phyloP scores from a whole-genome alignment of 1,140 invertebrate species.

The Coelopa frigida region DNA sequence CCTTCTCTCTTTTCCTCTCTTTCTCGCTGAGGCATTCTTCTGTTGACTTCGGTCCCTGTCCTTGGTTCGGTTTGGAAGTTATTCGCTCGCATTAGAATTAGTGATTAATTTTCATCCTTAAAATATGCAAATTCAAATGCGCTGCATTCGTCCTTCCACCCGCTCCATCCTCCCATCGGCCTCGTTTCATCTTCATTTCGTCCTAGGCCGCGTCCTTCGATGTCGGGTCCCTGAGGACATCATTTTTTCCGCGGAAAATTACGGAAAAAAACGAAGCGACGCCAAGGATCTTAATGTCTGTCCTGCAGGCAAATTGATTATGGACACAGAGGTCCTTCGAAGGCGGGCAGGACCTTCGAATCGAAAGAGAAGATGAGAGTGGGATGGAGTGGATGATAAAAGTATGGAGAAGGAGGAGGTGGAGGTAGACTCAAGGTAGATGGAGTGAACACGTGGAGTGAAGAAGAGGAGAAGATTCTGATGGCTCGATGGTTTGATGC shows the following conservation, averaged over 20 bases:
- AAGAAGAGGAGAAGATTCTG: no score
- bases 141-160: constrained; percentile 5
- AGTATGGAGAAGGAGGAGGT: no score
- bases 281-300: constrained; percentile 9
- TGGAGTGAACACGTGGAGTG: no score
- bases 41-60: neutral
- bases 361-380: no score
- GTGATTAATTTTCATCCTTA: constrained; percentile 43
- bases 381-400: no score
- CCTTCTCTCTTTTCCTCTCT: neutral
- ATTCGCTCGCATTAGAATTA: constrained; percentile 35
- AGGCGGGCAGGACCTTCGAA: no score
- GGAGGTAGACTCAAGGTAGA: no score
- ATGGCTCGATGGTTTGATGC: no score
- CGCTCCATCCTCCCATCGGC: constrained; percentile 8
- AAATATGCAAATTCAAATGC: constrained; percentile 40
- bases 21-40: neutral
- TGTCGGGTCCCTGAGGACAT: no score
- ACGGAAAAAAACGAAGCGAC: constrained; percentile 3
- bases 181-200: neutral
- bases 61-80: neutral
- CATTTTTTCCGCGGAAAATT: constrained; percentile 7
- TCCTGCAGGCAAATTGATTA: constrained; percentile 13
- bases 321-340: constrained; percentile 4
- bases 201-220: neutral